phyloP scores from a whole-genome alignment of 2,797 vertebrate genomes.

The Syndactyla subalaris region DNA sequence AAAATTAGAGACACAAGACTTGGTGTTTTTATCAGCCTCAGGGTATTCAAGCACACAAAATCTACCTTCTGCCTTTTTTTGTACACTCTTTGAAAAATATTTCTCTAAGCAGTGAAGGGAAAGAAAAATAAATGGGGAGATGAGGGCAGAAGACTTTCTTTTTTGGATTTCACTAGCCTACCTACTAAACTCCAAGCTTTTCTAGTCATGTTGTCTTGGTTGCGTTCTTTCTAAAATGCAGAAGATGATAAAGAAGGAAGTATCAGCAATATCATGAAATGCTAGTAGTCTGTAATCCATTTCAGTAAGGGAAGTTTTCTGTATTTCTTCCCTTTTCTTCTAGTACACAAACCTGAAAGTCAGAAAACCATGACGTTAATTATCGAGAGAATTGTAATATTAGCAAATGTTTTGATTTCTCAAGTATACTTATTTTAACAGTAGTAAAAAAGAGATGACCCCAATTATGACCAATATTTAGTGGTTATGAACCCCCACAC shows the following conservation, averaged over 20 bases:
- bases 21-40: background rate
- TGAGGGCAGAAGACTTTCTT: background rate
- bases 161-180: background rate
- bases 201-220: background rate
- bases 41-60: background rate
- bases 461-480: background rate
- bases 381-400: background rate
- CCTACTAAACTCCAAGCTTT: background rate
- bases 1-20: background rate
- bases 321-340: background rate
- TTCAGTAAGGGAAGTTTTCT: background rate
- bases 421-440: background rate
- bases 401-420: background rate
- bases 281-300: background rate
- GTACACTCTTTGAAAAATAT: background rate
- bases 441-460: background rate
- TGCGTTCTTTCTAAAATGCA: background rate
- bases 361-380: background rate
- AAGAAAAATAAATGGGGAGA: background rate
- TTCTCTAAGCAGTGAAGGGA: background rate
- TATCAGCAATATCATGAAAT: background rate
- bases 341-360: background rate
- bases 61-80: background rate
- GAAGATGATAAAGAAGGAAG: background rate
- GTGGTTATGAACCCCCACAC: background rate